These are phyloP conservation scores for Ormia ochracea DNA, from an alignment of 2,888 invertebrate genomes.

Conservation along the genomic window DNA sequence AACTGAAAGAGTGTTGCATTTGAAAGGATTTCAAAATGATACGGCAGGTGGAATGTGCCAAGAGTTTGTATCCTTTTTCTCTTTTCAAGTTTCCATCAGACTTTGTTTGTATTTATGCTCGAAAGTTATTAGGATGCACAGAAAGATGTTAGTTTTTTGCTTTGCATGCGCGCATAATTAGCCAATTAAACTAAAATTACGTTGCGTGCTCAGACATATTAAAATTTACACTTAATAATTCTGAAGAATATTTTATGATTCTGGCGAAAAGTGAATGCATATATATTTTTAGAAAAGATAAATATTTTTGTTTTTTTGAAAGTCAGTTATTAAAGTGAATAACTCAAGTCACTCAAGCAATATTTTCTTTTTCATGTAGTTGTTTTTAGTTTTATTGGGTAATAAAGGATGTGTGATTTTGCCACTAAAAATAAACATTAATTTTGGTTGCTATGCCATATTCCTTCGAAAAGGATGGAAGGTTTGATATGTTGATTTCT, in stretches of 20 bases:
- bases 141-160: constrained; percentile 30
- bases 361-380: neutral
- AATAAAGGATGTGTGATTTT: too few relatives aligned
- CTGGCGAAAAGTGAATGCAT: constrained; percentile 26
- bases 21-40: neutral
- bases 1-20: constrained; percentile 34
- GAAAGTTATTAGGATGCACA: constrained; percentile 10
- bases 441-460: too few relatives aligned
- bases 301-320: neutral
- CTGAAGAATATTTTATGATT: constrained; percentile 7
- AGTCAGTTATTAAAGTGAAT: neutral
- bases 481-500: too few relatives aligned
- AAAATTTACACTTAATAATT: constrained; percentile 68
- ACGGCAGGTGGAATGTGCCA: neutral
- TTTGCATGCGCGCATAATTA: constrained; percentile 76
- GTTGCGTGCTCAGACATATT: constrained; percentile 78
- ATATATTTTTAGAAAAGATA: neutral
- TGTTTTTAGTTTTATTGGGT: neutral
- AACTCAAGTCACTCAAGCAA: neutral
- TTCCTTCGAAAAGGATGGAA: too few relatives aligned
- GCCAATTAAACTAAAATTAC: constrained; percentile 77
- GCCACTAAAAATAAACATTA: too few relatives aligned
- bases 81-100: constrained; percentile 34
- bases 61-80: neutral
- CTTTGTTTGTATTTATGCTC: constrained; percentile 47